Evolutionary conservation across 1,140 invertebrate species (phyloP).

Genomic region (Conus betulinus): DNA sequence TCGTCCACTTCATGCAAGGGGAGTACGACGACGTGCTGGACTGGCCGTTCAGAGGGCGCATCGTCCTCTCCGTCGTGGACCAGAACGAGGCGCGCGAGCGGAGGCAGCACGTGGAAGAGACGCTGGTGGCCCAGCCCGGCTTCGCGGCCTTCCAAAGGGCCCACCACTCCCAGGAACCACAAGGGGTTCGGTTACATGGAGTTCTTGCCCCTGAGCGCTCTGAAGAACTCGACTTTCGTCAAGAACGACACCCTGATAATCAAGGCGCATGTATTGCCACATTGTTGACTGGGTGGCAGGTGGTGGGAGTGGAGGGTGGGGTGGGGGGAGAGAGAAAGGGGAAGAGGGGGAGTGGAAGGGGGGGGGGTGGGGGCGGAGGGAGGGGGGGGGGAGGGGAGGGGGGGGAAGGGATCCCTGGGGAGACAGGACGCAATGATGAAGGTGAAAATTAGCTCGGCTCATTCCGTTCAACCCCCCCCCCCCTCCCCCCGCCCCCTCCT

Average conservation of each 20-base stretch:
- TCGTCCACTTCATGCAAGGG: slow-evolving; percentile 67
- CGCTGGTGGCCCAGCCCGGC: slow-evolving; percentile 69
- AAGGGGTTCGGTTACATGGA: slow-evolving; percentile 75
- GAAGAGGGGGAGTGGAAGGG: not conserved
- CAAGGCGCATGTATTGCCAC: slow-evolving; percentile 63
- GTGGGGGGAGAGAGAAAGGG: not conserved
- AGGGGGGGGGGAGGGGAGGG: not conserved
- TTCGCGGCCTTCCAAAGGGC: slow-evolving; percentile 73
- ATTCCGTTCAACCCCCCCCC: too few relatives aligned
- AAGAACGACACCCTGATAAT: slow-evolving; percentile 73
- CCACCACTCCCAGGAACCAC: slow-evolving; percentile 69
- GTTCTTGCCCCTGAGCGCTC: slow-evolving; percentile 65
- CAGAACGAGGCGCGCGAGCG: slow-evolving; percentile 71
- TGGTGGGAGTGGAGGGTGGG: not conserved
- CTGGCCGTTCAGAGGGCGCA: slow-evolving; percentile 70
- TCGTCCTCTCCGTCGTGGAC: slow-evolving; percentile 63
- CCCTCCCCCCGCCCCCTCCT: not conserved
- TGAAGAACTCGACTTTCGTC: slow-evolving; percentile 66
- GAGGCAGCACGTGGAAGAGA: slow-evolving; percentile 65
- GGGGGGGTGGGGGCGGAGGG: not conserved
- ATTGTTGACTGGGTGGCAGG: not conserved
- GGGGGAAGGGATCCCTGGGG: too few relatives aligned
- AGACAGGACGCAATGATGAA: too few relatives aligned
- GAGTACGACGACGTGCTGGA: slow-evolving; percentile 62
- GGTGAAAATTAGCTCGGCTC: too few relatives aligned